Evolutionary conservation across 2,888 invertebrate genomes (phyloP).

Genomic region (Limnephilus lunatus): DNA sequence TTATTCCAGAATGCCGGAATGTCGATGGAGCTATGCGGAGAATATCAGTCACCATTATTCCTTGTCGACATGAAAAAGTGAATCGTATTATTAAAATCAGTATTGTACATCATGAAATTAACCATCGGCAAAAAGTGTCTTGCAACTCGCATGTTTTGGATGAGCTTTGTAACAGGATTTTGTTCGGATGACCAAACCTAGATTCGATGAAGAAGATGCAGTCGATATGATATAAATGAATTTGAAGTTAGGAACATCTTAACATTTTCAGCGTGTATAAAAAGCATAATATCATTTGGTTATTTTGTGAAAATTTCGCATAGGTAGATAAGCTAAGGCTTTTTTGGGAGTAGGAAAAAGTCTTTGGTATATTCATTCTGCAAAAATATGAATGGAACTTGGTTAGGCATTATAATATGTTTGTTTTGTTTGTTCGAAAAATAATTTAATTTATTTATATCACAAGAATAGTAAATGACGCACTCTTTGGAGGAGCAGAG

Average conservation of each 20-base stretch:
- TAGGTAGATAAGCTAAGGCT: too few species aligned
- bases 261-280: too few species aligned
- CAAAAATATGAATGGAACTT: too few species aligned
- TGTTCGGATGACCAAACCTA: not conserved
- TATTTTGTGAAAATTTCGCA: too few species aligned
- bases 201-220: not conserved
- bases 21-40: constrained; percentile 21
- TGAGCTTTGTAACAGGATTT: not conserved
- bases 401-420: too few species aligned
- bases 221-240: not conserved
- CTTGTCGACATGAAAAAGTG: not conserved
- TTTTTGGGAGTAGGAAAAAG: too few species aligned
- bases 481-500: too few species aligned
- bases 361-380: too few species aligned
- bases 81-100: constrained; percentile 2
- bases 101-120: not conserved
- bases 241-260: not conserved
- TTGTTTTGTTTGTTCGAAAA: too few species aligned
- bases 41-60: constrained; percentile 7
- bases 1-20: constrained; percentile 26
- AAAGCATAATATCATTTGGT: too few species aligned
- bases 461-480: too few species aligned
- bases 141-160: not conserved
- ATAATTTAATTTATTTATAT: too few species aligned
- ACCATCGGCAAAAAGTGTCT: not conserved